Conservation (phyloP, 2,888 invertebrate genomes). For the Spilosoma lubricipeda region DNA sequence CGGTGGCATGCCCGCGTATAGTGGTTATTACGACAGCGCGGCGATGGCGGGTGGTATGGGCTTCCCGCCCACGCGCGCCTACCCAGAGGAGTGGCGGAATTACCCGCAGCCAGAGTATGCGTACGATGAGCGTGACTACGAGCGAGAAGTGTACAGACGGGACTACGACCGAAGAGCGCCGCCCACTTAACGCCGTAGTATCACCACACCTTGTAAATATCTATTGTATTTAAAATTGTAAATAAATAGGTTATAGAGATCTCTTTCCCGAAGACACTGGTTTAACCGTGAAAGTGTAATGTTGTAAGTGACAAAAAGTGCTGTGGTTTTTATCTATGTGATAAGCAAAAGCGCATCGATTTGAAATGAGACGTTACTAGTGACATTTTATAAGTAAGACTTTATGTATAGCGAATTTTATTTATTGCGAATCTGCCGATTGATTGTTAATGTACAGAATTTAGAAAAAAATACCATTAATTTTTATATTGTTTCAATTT, state of each 20-base stretch:
- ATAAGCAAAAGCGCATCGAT: constrained; percentile 79
- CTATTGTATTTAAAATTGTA: constrained; percentile 71
- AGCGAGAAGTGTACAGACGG: constrained; percentile 86
- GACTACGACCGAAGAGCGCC: constrained; percentile 89
- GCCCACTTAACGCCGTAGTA: constrained; percentile 74
- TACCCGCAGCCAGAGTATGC: constrained; percentile 82
- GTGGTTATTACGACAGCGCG: constrained; percentile 76
- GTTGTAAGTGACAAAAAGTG: constrained; percentile 84
- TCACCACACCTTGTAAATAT: constrained; percentile 70
- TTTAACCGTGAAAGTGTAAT: constrained; percentile 72
- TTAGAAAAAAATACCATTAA: constrained; percentile 73
- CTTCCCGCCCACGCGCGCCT: constrained; percentile 75
- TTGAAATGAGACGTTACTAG: constrained; percentile 66
- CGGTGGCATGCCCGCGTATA: constrained; percentile 79
- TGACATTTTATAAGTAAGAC: constrained; percentile 80
- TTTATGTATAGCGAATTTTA: constrained; percentile 84
- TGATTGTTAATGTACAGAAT: constrained; percentile 80
- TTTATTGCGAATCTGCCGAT: constrained; percentile 81
- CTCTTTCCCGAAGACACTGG: constrained; percentile 71
- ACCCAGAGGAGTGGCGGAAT: constrained; percentile 83
- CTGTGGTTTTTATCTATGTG: constrained; percentile 85
- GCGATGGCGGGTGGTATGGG: constrained; percentile 84
- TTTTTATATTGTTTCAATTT: constrained; percentile 80
- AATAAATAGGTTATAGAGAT: constrained; percentile 70
- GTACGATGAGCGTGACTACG: constrained; percentile 85